Evolutionary conservation across 2,797 vertebrate genomes (phyloP).

Genomic region (Sus cebifrons): DNA sequence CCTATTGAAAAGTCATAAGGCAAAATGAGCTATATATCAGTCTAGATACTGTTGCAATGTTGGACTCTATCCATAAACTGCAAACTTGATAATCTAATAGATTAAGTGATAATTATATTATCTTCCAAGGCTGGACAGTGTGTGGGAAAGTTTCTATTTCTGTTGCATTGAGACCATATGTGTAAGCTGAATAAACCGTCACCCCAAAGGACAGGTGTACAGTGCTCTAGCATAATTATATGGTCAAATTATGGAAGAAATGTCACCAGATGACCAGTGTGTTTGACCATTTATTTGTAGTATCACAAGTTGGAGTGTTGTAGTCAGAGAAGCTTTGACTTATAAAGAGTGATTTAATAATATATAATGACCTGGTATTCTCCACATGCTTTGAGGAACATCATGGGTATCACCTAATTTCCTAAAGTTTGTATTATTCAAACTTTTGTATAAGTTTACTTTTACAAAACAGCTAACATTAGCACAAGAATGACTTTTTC

Average conservation of each 20-base stretch:
- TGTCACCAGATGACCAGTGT: neutral
- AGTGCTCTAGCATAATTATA: accelerated
- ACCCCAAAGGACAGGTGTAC: neutral
- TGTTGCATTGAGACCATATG: neutral
- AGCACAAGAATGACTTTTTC: neutral
- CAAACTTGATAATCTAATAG: neutral
- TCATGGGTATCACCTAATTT: too few relatives aligned
- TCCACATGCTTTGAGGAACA: neutral
- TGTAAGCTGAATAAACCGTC: neutral
- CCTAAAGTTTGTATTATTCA: neutral
- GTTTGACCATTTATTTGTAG: neutral
- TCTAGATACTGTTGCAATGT: neutral
- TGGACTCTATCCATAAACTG: neutral
- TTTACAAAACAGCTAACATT: neutral
- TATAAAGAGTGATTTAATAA: neutral
- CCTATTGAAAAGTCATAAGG: neutral
- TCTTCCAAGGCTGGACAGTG: neutral
- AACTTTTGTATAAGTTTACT: neutral
- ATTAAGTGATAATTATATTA: neutral
- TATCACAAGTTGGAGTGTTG: neutral
- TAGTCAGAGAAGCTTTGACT: neutral
- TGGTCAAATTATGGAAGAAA: neutral
- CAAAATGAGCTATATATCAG: neutral
- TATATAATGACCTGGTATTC: neutral
- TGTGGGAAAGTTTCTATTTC: neutral